Evolutionary conservation across 1,140 invertebrate species (phyloP).

Genomic region (Dermatophagoides farinae): DNA sequence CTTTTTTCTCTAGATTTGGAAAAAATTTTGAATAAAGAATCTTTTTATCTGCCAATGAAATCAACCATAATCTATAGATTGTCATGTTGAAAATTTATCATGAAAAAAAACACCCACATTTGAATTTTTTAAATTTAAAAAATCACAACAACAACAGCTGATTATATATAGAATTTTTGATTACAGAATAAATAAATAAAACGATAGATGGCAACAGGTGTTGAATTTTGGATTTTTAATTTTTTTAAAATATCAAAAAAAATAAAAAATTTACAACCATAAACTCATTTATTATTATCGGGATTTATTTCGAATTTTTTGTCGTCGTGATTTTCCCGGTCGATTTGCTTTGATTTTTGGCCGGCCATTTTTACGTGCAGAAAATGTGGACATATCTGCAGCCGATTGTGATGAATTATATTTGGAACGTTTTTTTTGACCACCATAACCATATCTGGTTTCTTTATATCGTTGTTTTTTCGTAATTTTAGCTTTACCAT

Average conservation of each 20-base stretch:
- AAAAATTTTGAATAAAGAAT: neutral
- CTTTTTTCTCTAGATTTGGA: neutral
- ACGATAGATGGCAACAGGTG: conserved; percentile 5
- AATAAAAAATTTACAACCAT: neutral
- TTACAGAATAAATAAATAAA: neutral
- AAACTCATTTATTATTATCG: too few species aligned
- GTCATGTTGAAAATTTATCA: neutral
- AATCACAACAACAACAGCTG: too few species aligned
- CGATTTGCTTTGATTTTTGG: neutral
- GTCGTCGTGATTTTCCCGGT: neutral
- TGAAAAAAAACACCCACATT: neutral
- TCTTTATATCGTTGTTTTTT: conserved; percentile 36
- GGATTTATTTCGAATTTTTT: neutral
- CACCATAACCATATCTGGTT: conserved; percentile 80
- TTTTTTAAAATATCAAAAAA: neutral
- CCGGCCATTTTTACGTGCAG: neutral
- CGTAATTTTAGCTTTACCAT: conserved; percentile 27
- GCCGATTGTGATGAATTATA: conserved; percentile 58
- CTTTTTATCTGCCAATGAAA: neutral
- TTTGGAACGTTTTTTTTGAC: conserved; percentile 76
- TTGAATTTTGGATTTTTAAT: neutral
- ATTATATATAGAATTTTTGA: neutral
- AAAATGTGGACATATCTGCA: conserved; percentile 15
- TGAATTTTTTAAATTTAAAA: too few species aligned
- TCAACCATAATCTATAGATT: neutral